Conservation (phyloP, 2,113 vertebrate species). For the Ciconia boyciana region DNA sequence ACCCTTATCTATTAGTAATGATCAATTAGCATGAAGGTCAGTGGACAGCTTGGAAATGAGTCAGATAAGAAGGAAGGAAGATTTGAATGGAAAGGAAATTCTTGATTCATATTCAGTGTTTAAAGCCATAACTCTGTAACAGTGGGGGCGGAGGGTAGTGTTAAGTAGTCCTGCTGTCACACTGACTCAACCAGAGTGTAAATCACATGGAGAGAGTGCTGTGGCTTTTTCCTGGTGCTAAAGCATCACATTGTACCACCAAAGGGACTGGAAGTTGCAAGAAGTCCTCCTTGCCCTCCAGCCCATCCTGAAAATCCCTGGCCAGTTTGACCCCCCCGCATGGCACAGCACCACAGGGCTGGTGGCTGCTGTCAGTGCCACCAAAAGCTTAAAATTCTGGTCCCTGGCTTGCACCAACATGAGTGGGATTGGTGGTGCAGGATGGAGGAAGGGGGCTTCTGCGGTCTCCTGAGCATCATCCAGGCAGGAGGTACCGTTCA, state of each 20-base stretch:
- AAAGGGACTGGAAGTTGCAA: not conserved
- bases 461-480: not conserved
- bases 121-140: conserved; percentile 60
- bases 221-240: not conserved
- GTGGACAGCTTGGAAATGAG: conserved; percentile 48
- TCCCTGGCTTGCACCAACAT: not conserved
- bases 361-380: not conserved
- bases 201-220: conserved; percentile 9
- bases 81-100: conserved; percentile 49
- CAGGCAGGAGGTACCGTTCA: not conserved
- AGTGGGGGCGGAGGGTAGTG: conserved; percentile 25
- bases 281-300: not conserved
- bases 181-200: conserved; percentile 38
- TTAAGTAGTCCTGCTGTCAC: conserved; percentile 60
- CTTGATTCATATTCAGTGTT: conserved; percentile 41
- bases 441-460: fast-evolving
- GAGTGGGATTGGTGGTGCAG: not conserved
- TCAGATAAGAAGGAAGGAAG: conserved; percentile 48
- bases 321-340: too few species aligned
- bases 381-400: not conserved
- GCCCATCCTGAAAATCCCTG: not conserved
- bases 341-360: not conserved
- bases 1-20: conserved; percentile 53
- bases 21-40: conserved; percentile 65
- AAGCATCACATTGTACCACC: not conserved